These are phyloP conservation scores for Adelges cooleyi DNA, from an alignment of 1,140 invertebrate genomes.

Conservation along the genomic window DNA sequence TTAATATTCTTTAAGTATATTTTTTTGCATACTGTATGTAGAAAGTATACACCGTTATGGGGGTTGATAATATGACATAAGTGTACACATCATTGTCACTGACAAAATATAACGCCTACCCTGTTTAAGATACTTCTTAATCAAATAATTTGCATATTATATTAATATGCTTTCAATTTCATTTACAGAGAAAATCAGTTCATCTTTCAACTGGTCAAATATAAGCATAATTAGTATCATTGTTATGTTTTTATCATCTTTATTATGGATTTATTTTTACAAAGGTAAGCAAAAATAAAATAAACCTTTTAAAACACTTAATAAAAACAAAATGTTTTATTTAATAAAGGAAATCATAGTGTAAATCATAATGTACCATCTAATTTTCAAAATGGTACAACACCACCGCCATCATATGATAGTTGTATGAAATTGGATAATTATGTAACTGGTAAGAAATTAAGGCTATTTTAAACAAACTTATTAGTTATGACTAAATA, in stretches of 20 bases:
- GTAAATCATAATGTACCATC: not conserved
- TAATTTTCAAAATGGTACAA: not conserved
- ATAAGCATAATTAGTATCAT: not conserved
- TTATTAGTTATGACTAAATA: not conserved
- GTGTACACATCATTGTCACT: too few relatives aligned
- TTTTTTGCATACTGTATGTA: too few relatives aligned
- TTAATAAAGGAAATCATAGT: not conserved
- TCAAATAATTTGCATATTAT: too few relatives aligned
- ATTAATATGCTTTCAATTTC: too few relatives aligned
- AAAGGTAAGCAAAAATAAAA: not conserved
- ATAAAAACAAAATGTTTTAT: not conserved
- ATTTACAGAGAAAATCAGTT: conserved; percentile 5
- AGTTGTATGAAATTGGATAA: conserved; percentile 22
- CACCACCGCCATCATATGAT: not conserved
- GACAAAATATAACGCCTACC: too few relatives aligned
- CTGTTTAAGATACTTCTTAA: too few relatives aligned
- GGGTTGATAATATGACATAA: too few relatives aligned
- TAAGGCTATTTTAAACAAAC: not conserved
- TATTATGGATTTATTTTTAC: conserved; percentile 4
- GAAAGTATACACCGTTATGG: too few relatives aligned
- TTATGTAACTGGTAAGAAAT: conserved; percentile 7
- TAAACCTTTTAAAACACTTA: not conserved
- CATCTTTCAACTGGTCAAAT: not conserved
- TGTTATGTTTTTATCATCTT: not conserved
- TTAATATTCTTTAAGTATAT: too few relatives aligned